Evolutionary conservation across 2,888 invertebrate genomes (phyloP), one percentile per base, ranked within the genome.

Genomic region (Eretmocerus hayati): DNA sequence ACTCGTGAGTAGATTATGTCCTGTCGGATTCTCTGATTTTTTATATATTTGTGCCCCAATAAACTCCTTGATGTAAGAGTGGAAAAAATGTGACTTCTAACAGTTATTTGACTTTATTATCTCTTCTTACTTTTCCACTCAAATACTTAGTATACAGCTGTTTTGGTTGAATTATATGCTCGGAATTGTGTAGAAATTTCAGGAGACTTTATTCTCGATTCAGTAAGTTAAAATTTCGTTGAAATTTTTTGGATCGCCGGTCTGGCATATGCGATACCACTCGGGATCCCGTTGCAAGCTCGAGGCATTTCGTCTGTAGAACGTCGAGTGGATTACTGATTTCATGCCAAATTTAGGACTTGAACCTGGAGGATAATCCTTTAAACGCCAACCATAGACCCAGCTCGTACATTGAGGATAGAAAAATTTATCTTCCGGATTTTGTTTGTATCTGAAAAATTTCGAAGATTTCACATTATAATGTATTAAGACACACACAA

Each of bases 401-500:
- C 69, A 69, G 52, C 53, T 67, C 4, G 60, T 57, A 40, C 65
- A 65, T 40, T 67, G 62, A n/a, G 64, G 63, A 31, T 59, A 64
- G 48, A 62, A 66, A 58, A 54, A 68, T 48, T 62, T 61, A 51
- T 65, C 56, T 44, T 67, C 68, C 2, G 69, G 64, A 15, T 50
- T 51, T 33, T 59, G 46, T 47, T 67, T 61, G 43, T 58, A 57
- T 55, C 69, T 69, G 41, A 8, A 31, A 21, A 36, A n/a, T 23
- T 44, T 20, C 18, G 5, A 13, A 30, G 15, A 11, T 33, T 32
- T 33, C 40, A 31, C 15, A 2, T 45, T 41, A 22, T 26, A 30
- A n/a, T n/a, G n/a, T n/a, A n/a, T n/a, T n/a, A n/a, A n/a, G n/a
- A n/a, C n/a, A n/a, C n/a, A n/a, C n/a, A n/a, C n/a, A n/a, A n/a